Evolutionary conservation across 2,888 invertebrate genomes (phyloP), one percentile per base, ranked within the genome.

Genomic region (Eupithecia abbreviata): DNA sequence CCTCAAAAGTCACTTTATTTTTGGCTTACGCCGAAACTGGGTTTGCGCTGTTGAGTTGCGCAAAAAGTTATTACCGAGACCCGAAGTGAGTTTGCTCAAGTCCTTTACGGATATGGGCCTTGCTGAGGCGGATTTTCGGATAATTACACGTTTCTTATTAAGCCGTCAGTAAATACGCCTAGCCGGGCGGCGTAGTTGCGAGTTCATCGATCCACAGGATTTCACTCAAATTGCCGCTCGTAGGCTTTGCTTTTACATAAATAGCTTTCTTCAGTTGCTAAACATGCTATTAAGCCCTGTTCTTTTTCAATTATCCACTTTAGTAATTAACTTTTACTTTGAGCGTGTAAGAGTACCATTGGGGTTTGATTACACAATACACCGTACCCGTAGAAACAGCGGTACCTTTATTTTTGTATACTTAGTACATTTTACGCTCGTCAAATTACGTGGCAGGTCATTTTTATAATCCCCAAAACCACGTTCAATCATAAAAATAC

Each of bases 141-240:
- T 91, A 91, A 91, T 91, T 91, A 90, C 90, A 84, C 87, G 87
- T 86, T 89, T 89, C 89, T 87, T 90, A 90, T 90, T 90, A 91
- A 91, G 90, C 88, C 86, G 86, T 88, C 88, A 83, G 89, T 87
- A 90, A 91, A 91, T 90, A 91, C 88, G 87, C 79, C 73, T 76
- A 74, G 74, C 69, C 30, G 62, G 15, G 68, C n/a, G 65, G 67
- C 73, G 43, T 72, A 78, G 74, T 79, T 76, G 62, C 55, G 66
- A 68, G 55, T 72, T 69, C 72, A 76, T 76, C 55, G 76, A 76
- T 72, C 72, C 75, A 45, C 30, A 45, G 41, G 6, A 71, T 75
- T 72, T 77, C 15, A 75, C 75, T 73, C 58, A 70, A 69, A 71
- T 73, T 49, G 62, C 55, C 66, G 45, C 12, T 79, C 13, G 15